Percentiles rank a stretch among this genome's conserved stretches.
Conservation (phyloP, 2,113 vertebrate genomes). For the Notechis scutatus region DNA sequence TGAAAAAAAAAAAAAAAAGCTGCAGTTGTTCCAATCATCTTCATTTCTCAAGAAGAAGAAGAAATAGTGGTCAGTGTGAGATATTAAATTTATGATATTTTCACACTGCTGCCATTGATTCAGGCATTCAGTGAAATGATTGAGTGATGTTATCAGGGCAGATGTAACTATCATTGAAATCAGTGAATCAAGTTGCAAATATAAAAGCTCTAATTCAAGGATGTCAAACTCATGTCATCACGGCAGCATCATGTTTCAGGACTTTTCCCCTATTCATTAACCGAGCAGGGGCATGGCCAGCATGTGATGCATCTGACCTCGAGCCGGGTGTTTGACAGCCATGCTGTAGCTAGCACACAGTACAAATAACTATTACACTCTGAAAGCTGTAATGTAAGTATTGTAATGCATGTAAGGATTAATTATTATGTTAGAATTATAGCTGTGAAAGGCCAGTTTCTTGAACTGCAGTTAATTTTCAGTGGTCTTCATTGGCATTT, state of each 20-base stretch:
- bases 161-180: background rate
- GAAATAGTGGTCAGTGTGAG: background rate
- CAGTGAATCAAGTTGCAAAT: background rate
- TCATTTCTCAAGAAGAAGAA: background rate
- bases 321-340: too few relatives aligned
- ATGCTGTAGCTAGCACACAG: background rate
- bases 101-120: background rate
- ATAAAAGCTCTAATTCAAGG: background rate
- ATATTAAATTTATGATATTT: background rate
- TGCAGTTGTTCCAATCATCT: background rate
- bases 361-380: background rate
- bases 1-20: background rate
- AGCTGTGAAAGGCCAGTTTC: background rate
- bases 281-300: too few relatives aligned
- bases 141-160: background rate
- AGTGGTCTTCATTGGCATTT: background rate
- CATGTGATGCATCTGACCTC: too few relatives aligned
- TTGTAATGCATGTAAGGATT: background rate
- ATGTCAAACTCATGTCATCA: too few relatives aligned
- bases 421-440: background rate
- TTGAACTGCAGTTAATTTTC: background rate
- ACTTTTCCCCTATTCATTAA: too few relatives aligned
- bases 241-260: too few relatives aligned
- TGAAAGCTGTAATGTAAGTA: background rate
- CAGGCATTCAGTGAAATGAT: background rate